Conservation (phyloP, 2,888 invertebrate species). For the Torymus tubicola region DNA sequence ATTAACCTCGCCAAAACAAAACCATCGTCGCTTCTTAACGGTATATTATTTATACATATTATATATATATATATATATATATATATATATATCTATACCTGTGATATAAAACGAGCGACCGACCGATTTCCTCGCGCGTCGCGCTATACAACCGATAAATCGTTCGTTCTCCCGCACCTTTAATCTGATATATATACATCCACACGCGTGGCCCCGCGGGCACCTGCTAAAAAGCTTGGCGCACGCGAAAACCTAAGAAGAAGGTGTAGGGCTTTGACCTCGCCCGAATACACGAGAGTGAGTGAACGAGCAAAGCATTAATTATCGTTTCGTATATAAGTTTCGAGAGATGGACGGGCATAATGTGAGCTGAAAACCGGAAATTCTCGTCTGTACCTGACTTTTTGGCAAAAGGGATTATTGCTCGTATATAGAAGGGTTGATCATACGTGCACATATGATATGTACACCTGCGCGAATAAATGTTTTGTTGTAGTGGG, state of each 20-base stretch:
- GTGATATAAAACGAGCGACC: too few species aligned
- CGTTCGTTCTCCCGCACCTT: conserved; percentile 21
- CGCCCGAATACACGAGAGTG: not conserved
- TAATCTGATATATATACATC: conserved; percentile 35
- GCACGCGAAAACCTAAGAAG: not conserved
- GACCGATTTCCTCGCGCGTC: too few species aligned
- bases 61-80: too few species aligned
- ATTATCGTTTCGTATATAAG: conserved; percentile 1
- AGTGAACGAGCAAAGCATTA: not conserved
- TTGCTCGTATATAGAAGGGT: too few species aligned
- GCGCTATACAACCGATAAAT: conserved; percentile 34
- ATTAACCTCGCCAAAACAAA: too few species aligned
- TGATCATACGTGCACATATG: too few species aligned
- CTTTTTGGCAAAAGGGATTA: too few species aligned
- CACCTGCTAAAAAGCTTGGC: not conserved
- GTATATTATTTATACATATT: too few species aligned
- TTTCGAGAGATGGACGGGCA: conserved; percentile 33
- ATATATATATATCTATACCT: too few species aligned
- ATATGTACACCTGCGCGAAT: too few species aligned
- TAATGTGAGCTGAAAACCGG: conserved; percentile 58
- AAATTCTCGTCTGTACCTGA: conserved; percentile 60
- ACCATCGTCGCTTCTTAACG: too few species aligned
- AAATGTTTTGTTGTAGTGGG: too few species aligned
- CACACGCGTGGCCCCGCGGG: not conserved
- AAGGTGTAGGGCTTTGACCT: conserved; percentile 41